Conservation (phyloP, 1,140 invertebrate genomes). For the Aricia agestis region DNA sequence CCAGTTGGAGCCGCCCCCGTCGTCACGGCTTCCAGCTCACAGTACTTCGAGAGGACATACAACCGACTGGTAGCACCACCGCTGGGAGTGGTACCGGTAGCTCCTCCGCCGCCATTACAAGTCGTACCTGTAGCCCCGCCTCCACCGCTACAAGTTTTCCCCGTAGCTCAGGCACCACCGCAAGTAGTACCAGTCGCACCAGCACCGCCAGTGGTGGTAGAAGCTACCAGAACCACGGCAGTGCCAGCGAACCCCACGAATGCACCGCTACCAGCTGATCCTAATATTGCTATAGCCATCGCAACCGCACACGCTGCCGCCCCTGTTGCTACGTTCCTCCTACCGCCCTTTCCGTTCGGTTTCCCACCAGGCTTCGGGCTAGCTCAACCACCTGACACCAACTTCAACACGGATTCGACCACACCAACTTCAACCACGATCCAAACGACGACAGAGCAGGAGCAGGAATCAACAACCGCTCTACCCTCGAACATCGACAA, state of each 20-base stretch:
- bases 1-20: conserved; percentile 57
- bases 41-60: conserved; percentile 80
- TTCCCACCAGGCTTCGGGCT: conserved; percentile 51
- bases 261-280: conserved; percentile 40
- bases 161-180: conserved; percentile 41
- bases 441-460: conserved; percentile 39
- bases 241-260: conserved; percentile 33
- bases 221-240: conserved; percentile 33
- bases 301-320: conserved; percentile 63
- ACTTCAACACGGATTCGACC: conserved; percentile 44
- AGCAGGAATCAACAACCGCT: conserved; percentile 47
- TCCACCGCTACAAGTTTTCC: conserved; percentile 38
- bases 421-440: conserved; percentile 39
- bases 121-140: conserved; percentile 42
- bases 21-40: conserved; percentile 79
- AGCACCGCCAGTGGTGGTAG: conserved; percentile 35
- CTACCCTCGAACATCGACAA: conserved; percentile 50
- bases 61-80: conserved; percentile 73
- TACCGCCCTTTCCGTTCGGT: conserved; percentile 64
- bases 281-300: conserved; percentile 62
- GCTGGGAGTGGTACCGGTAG: conserved; percentile 37
- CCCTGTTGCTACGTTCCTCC: conserved; percentile 58
- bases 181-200: conserved; percentile 28
- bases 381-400: conserved; percentile 41
- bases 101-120: conserved; percentile 40